Percentiles rank a stretch among this genome's conserved stretches.
These are phyloP conservation scores for Sarcophaga carnaria DNA, from an alignment of 2,888 invertebrate species.

Conservation along the genomic window DNA sequence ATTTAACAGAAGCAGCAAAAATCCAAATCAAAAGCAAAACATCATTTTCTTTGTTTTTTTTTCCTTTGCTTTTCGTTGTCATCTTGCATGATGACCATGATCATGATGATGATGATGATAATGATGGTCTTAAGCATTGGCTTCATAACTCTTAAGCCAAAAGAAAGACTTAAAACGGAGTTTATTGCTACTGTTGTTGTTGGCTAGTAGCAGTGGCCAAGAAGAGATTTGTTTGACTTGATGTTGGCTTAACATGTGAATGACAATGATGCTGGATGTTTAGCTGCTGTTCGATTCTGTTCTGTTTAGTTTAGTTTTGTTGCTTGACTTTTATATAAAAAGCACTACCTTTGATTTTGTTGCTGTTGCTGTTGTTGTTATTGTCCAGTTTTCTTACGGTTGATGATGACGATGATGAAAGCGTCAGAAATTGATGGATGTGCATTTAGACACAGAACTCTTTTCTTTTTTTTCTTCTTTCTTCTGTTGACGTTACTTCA, in stretches of 20 bases:
- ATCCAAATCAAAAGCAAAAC: slow-evolving; percentile 54
- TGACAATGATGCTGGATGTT: slow-evolving; percentile 54
- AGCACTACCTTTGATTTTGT: slow-evolving; percentile 38
- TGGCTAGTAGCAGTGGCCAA: slow-evolving; percentile 43
- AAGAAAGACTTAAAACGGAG: too few species aligned
- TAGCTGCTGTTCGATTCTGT: slow-evolving; percentile 19
- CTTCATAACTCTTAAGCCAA: not conserved
- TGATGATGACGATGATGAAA: slow-evolving; percentile 76
- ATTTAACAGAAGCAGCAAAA: slow-evolving; percentile 49
- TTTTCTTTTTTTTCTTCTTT: slow-evolving; percentile 5
- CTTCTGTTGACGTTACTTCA: slow-evolving; percentile 31
- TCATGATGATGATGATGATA: not conserved
- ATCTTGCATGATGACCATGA: slow-evolving; percentile 55
- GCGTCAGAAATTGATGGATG: slow-evolving; percentile 81
- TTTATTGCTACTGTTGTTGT: slow-evolving; percentile 73
- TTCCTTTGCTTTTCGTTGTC: slow-evolving; percentile 6
- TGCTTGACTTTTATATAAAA: slow-evolving; percentile 24
- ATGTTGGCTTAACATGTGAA: slow-evolving; percentile 58
- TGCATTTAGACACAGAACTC: slow-evolving; percentile 62
- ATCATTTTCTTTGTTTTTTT: slow-evolving; percentile 44
- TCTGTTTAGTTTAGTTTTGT: slow-evolving; percentile 28
- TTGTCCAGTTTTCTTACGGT: slow-evolving; percentile 46
- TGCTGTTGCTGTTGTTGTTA: slow-evolving; percentile 59
- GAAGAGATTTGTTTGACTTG: slow-evolving; percentile 41
- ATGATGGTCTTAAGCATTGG: not conserved